Evolutionary conservation across 2,888 invertebrate genomes (phyloP).

Genomic region (Myathropa florea): DNA sequence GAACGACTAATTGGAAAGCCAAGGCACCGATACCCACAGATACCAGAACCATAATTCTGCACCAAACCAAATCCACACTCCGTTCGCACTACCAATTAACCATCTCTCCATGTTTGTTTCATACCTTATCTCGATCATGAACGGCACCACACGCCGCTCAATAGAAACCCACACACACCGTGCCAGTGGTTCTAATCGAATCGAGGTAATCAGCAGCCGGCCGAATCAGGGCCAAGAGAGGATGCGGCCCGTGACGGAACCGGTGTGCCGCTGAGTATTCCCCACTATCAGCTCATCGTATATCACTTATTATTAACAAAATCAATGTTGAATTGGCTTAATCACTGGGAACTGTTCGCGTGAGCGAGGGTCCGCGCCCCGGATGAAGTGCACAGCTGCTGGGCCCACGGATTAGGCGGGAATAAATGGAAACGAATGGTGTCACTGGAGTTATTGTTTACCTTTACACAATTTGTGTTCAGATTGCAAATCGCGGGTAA

Average conservation of each 20-base stretch:
- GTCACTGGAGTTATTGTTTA: conserved; percentile 19
- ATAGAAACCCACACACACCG: not conserved
- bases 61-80: not conserved
- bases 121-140: conserved; percentile 36
- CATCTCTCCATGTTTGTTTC: conserved; percentile 23
- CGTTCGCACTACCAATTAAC: conserved; percentile 11
- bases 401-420: not conserved
- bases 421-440: conserved; percentile 10
- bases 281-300: not conserved
- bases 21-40: conserved; percentile 21
- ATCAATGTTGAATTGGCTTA: conserved; percentile 46
- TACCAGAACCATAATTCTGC: not conserved
- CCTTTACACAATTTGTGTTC: not conserved
- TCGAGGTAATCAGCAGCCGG: conserved; percentile 23
- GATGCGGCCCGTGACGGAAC: not conserved
- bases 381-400: not conserved
- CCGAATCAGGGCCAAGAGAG: not conserved
- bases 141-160: not conserved
- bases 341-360: conserved; percentile 36
- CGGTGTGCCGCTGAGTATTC: not conserved
- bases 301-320: conserved; percentile 5
- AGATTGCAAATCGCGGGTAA: not conserved
- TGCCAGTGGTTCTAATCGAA: conserved; percentile 29
- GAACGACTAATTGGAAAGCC: conserved; percentile 36
- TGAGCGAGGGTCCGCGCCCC: conserved; percentile 7